Conservation (phyloP, 2,113 vertebrate species). For the Callithrix jacchus region DNA sequence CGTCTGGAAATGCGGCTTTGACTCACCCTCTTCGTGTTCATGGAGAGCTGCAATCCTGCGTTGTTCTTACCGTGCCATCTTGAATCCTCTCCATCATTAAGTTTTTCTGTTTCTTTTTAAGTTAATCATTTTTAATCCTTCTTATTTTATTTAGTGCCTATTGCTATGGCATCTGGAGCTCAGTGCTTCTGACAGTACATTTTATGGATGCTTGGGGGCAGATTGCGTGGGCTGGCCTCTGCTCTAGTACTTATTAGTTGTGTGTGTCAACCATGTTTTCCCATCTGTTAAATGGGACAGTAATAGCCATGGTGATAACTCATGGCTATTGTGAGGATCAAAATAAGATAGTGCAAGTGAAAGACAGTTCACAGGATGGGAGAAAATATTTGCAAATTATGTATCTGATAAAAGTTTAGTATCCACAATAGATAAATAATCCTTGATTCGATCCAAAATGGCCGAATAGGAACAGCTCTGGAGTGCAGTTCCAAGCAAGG, state of each 20-base stretch:
- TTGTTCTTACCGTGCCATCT: no score
- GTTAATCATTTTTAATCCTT: conserved; percentile 37
- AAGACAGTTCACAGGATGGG: background rate
- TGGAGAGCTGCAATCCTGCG: no score
- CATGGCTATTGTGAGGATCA: background rate
- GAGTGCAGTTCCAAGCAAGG: no score
- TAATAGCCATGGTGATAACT: background rate
- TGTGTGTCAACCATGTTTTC: background rate
- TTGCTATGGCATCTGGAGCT: background rate
- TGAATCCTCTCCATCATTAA: no score
- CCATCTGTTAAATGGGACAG: background rate
- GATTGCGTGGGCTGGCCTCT: background rate
- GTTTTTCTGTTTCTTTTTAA: conserved; percentile 41
- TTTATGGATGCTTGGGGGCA: background rate
- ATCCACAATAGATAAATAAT: background rate
- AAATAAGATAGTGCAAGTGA: conserved; percentile 1
- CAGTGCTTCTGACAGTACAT: background rate
- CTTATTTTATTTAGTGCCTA: background rate
- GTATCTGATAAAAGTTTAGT: background rate
- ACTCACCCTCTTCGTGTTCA: no score
- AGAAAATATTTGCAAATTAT: background rate
- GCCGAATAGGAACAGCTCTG: no score
- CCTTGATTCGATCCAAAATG: background rate
- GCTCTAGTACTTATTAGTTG: background rate
- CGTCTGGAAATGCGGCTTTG: no score